Evolutionary conservation across 2,113 vertebrate species (phyloP).

Genomic region (Origma solitaria): DNA sequence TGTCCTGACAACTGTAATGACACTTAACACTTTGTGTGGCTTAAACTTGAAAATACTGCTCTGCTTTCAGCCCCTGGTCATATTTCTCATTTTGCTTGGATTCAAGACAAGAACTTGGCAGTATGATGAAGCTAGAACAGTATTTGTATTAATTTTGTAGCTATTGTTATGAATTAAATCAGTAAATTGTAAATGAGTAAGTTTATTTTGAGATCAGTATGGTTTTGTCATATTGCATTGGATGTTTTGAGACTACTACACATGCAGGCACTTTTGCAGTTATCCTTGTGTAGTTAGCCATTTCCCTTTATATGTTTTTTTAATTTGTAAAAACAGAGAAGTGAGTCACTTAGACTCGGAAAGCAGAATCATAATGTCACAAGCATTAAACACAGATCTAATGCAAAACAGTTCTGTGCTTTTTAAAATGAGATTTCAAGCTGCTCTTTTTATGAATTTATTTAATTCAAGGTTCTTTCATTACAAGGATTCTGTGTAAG

Average conservation of each 20-base stretch:
- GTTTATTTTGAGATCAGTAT: neutral
- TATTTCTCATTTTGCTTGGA: neutral
- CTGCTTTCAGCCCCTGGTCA: neutral
- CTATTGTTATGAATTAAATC: neutral
- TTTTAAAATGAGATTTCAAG: constrained; percentile 3
- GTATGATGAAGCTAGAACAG: neutral
- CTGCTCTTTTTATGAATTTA: neutral
- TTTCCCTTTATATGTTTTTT: neutral
- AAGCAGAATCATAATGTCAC: neutral
- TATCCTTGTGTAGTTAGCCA: neutral
- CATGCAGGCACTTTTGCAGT: neutral
- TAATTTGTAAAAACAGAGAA: neutral
- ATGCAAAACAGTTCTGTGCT: neutral
- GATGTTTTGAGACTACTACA: neutral
- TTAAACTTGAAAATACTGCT: neutral
- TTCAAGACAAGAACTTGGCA: neutral
- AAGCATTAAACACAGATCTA: neutral
- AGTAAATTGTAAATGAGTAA: neutral
- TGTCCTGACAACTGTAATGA: neutral
- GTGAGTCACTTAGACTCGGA: neutral
- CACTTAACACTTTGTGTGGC: neutral
- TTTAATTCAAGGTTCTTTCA: neutral
- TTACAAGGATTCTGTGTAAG: neutral
- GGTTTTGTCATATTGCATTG: neutral
- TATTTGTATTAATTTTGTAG: neutral